Conservation (phyloP, 2,888 invertebrate species). For the Epinotia ramella region DNA sequence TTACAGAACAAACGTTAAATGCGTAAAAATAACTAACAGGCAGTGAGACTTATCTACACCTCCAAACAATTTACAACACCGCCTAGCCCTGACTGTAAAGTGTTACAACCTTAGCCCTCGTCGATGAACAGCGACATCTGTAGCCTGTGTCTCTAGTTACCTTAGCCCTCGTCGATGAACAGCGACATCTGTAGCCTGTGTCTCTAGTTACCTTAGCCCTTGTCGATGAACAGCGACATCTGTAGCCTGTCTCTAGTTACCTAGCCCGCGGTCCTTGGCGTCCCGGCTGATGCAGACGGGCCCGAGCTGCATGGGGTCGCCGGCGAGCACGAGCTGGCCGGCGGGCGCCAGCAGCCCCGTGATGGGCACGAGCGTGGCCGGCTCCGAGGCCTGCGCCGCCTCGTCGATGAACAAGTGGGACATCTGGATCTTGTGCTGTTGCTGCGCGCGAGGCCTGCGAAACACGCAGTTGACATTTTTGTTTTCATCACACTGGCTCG, state of each 20-base stretch:
- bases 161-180: conserved; percentile 94
- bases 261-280: conserved; percentile 87
- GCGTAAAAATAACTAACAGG: too few species aligned
- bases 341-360: conserved; percentile 80
- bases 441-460: conserved; percentile 54
- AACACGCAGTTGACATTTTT: background rate
- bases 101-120: too few species aligned
- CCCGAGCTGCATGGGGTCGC: conserved; percentile 95
- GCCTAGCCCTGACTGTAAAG: too few species aligned
- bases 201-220: conserved; percentile 89
- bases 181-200: conserved; percentile 86
- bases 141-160: conserved; percentile 78
- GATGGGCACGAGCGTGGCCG: conserved; percentile 87
- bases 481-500: too few species aligned
- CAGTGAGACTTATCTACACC: too few species aligned
- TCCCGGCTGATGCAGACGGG: conserved; percentile 89
- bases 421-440: conserved; percentile 74
- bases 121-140: conserved; percentile 93
- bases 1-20: too few species aligned
- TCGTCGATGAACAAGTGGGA: conserved; percentile 96
- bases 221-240: conserved; percentile 94
- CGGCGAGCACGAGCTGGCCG: conserved; percentile 88
- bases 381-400: conserved; percentile 95
- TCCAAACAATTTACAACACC: too few species aligned
- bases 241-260: conserved; percentile 79